These are phyloP conservation scores for Syngnathus floridae DNA, from an alignment of 2,113 vertebrate species.

Conservation along the genomic window DNA sequence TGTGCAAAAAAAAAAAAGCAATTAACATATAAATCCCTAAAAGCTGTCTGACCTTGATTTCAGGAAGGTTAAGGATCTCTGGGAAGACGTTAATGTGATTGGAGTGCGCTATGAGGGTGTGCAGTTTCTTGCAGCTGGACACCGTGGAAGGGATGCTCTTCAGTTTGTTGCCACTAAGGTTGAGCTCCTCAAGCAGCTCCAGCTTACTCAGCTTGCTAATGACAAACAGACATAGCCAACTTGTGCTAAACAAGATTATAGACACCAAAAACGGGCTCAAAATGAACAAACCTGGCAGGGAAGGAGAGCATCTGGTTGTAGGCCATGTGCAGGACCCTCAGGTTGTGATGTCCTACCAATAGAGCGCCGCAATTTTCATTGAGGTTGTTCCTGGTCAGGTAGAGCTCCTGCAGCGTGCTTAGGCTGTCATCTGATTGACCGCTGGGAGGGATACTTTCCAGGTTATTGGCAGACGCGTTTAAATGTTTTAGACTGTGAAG, in stretches of 20 bases:
- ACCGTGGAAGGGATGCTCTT: conserved; percentile 93
- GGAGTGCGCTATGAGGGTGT: conserved; percentile 87
- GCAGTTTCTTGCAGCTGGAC: conserved; percentile 87
- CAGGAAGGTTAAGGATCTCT: conserved; percentile 87
- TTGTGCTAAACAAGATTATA: not conserved
- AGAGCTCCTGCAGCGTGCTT: conserved; percentile 87
- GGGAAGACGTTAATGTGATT: conserved; percentile 92
- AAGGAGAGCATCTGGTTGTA: conserved; percentile 90
- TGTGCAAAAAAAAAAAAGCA: not conserved
- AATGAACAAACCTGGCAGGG: conserved; percentile 81
- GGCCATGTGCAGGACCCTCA: conserved; percentile 86
- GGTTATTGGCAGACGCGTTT: conserved; percentile 86
- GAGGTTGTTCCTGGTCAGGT: conserved; percentile 84
- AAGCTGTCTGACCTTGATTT: conserved; percentile 81
- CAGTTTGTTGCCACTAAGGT: conserved; percentile 91
- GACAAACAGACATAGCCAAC: conserved; percentile 10
- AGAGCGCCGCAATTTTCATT: conserved; percentile 83
- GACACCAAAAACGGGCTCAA: not conserved
- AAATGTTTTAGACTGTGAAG: conserved; percentile 84
- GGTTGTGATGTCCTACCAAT: conserved; percentile 80
- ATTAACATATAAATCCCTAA: not conserved
- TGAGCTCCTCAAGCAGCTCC: conserved; percentile 89
- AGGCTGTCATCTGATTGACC: conserved; percentile 82
- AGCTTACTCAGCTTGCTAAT: conserved; percentile 89
- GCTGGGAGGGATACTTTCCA: conserved; percentile 83